Base-by-base conservation (phyloP, 1,140 invertebrate genomes). In the Caenorhabditis tropicalis region DNA sequence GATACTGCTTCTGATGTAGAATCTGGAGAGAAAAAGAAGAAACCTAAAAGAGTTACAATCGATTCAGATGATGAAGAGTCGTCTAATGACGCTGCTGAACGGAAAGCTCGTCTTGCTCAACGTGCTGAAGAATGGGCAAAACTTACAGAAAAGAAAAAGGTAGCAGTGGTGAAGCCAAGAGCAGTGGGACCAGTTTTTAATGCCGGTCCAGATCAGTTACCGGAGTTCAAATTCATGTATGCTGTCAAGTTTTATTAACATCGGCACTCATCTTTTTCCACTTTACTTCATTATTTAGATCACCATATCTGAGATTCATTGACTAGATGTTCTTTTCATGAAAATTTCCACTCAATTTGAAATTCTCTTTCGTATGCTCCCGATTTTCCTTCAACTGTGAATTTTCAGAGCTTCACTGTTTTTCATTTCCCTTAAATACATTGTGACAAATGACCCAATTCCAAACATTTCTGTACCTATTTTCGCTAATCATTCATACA, bases 1-100 rank as follows among this genome's bases (percentile, higher is more conserved):
- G 94, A 93, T 85, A 94, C 33, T 4, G 58, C 36, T 0, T 27
- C 58, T 29, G 83, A 82, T 43, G 87, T 81, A 49, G 86, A 88
- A 21, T 12, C 39, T 36, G 36, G n/a, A 10, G 43, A 74, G 6
- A 65, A 79, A 51, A 33, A 85, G 9, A 58, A 51, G 19, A 48
- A 65, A 74, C 46, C 53, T 36, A 46, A 51, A 58, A 65, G 31
- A 43, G 51, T 19, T 33, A 87, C 29, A 27, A 43, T 79, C 29
- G 36, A 46, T 46, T 33, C 53, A n/a, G 65, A 51, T 58, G 43
- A 65, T 36, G 48, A 49, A 16, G 81, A 46, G 6, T 39, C 15
- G 12, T 85, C 84, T 19, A 36, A 33, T 49, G 31, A 56, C 12
- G 51, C 46, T 27, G n/a, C 56, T 16, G 70, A 74, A 49, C 65